Conservation (phyloP, 2,888 invertebrate genomes). For the Volucella bombylans region DNA sequence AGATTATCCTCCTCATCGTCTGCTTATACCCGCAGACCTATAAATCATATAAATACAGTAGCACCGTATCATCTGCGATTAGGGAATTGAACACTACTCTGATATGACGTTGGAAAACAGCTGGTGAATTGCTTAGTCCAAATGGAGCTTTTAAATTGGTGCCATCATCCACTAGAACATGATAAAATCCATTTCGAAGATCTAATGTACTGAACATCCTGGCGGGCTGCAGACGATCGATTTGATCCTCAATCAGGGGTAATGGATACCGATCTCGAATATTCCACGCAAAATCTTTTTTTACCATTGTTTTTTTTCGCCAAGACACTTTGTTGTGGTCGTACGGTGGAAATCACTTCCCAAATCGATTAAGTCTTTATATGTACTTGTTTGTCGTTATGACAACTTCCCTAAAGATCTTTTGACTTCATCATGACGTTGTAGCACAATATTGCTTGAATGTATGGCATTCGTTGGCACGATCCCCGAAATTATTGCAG, state of each 20-base stretch:
- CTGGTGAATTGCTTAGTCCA: conserved; percentile 38
- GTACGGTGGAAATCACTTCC: conserved; percentile 40
- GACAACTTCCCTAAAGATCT: no score
- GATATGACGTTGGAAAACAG: conserved; percentile 1
- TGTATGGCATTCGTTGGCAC: no score
- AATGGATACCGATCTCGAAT: conserved; percentile 73
- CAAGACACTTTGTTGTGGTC: conserved; percentile 30
- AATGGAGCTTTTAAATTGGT: no score
- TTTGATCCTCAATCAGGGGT: conserved; percentile 76
- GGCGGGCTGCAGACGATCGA: conserved; percentile 75
- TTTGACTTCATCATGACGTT: no score
- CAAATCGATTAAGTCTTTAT: conserved; percentile 24
- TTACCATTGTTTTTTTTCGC: conserved; percentile 73
- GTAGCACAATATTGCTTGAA: no score
- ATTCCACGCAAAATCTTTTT: conserved; percentile 73
- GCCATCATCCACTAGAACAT: no score
- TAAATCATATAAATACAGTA: conserved; percentile 76
- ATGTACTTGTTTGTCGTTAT: conserved; percentile 9
- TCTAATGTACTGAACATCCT: conserved; percentile 75
- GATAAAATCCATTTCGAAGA: conserved; percentile 76
- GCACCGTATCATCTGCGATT: conserved; percentile 14
- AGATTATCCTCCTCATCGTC: no score
- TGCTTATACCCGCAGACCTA: no score
- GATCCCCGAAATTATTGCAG: no score
- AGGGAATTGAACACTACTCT: conserved; percentile 1